phyloP scores from a whole-genome alignment of 1,140 invertebrate species.

The Drosophila punjabiensis region DNA sequence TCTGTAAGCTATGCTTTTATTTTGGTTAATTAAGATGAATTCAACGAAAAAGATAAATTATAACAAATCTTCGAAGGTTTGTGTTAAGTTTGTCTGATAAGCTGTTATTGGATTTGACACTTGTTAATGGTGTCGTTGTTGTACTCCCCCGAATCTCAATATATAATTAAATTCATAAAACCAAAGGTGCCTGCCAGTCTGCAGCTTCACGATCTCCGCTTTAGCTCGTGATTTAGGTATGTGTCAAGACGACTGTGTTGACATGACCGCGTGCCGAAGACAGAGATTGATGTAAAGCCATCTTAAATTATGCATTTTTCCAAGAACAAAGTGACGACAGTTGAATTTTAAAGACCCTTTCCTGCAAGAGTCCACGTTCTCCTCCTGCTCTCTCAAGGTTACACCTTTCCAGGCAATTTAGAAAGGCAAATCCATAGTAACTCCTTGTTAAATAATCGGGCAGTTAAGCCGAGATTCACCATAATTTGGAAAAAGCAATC shows the following conservation, averaged over 20 bases:
- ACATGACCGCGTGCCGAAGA: background rate
- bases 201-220: constrained; percentile 4
- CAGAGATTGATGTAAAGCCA: constrained; percentile 3
- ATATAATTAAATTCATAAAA: constrained; percentile 15
- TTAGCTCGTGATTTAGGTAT: constrained; percentile 1
- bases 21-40: background rate
- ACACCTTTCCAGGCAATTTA: constrained; percentile 29
- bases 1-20: constrained; percentile 10
- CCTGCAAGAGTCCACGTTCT: background rate
- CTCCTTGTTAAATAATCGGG: constrained; percentile 7
- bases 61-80: background rate
- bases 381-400: constrained; percentile 49
- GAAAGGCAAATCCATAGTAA: constrained; percentile 55
- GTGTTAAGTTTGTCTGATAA: background rate
- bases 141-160: background rate
- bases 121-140: background rate
- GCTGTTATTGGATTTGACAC: background rate
- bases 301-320: background rate
- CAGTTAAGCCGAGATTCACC: constrained; percentile 1
- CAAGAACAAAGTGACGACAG: background rate
- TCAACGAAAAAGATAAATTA: background rate
- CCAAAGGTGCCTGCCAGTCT: constrained; percentile 11
- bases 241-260: background rate
- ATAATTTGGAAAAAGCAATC: constrained; percentile 4
- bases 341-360: background rate